Evolutionary conservation across 2,797 vertebrate genomes (phyloP).

Genomic region (Hozukius guyotensis): DNA sequence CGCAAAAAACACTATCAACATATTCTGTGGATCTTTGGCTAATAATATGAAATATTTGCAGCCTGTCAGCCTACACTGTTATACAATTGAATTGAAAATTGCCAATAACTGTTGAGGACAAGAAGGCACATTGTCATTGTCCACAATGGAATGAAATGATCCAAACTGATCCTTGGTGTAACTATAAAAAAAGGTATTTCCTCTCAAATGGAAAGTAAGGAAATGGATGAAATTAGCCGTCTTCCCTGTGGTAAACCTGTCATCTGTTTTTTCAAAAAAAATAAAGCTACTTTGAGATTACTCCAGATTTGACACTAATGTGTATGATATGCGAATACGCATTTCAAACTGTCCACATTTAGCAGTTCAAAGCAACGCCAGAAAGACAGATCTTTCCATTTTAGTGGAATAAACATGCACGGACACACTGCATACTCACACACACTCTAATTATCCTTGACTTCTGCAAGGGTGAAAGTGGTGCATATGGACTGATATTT

Average conservation of each 20-base stretch:
- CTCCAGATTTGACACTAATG: slow-evolving; percentile 23
- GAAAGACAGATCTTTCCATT: background rate
- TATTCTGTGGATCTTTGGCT: background rate
- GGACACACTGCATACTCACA: background rate
- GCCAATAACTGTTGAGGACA: background rate
- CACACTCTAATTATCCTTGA: slow-evolving; percentile 17
- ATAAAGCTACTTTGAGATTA: background rate
- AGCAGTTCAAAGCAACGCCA: slow-evolving; percentile 35
- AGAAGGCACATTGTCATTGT: background rate
- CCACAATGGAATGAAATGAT: background rate
- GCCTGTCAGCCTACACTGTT: background rate
- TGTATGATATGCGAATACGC: slow-evolving; percentile 21
- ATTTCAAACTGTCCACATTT: slow-evolving; percentile 45
- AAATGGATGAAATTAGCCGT: background rate
- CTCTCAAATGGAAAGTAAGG: background rate
- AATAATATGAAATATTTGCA: background rate
- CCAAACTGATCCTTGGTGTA: background rate
- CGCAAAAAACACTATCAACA: background rate
- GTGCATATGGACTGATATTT: slow-evolving; percentile 18
- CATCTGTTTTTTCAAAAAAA: background rate
- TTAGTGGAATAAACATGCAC: background rate
- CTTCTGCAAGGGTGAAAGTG: background rate
- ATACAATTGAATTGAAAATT: background rate
- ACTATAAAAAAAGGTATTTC: background rate
- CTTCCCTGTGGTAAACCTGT: background rate